Percentiles rank a stretch among this genome's conserved stretches.
Conservation (phyloP, 2,113 vertebrate genomes). For the Mesoclemmys tuberculata region DNA sequence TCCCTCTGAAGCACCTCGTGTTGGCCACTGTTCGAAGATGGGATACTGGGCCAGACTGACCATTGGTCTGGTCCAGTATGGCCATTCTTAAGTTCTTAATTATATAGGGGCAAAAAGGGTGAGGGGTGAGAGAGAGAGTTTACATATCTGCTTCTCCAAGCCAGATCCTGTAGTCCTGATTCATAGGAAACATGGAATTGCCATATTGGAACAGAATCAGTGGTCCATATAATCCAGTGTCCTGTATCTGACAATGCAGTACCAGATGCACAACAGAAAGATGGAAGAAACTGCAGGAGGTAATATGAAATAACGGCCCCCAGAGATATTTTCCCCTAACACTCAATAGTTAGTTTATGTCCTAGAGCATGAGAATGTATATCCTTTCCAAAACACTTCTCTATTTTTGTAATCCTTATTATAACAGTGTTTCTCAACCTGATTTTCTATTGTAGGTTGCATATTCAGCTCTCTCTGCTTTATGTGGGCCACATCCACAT, state of each 20-base stretch:
- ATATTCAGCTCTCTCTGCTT: no score
- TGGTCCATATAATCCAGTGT: not conserved
- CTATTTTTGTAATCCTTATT: not conserved
- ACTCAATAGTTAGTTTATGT: not conserved
- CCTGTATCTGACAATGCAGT: not conserved
- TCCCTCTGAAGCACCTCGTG: no score
- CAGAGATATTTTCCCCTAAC: not conserved
- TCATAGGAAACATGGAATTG: not conserved
- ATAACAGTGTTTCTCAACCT: not conserved
- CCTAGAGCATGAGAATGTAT: rapidly evolving
- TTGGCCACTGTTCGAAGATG: no score
- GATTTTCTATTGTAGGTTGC: no score
- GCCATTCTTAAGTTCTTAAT: not conserved
- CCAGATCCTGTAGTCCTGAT: not conserved
- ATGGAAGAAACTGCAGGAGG: not conserved
- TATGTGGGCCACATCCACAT: no score
- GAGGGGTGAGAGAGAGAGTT: not conserved
- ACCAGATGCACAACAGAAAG: not conserved
- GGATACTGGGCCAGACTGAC: no score
- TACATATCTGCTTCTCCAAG: not conserved
- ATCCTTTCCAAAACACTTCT: not conserved
- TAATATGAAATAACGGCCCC: not conserved
- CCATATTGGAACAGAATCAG: not conserved
- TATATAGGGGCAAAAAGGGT: not conserved
- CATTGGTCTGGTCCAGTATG: no score